Base-by-base conservation (phyloP, 2,888 invertebrate species). In the Cosmia pyralina region DNA sequence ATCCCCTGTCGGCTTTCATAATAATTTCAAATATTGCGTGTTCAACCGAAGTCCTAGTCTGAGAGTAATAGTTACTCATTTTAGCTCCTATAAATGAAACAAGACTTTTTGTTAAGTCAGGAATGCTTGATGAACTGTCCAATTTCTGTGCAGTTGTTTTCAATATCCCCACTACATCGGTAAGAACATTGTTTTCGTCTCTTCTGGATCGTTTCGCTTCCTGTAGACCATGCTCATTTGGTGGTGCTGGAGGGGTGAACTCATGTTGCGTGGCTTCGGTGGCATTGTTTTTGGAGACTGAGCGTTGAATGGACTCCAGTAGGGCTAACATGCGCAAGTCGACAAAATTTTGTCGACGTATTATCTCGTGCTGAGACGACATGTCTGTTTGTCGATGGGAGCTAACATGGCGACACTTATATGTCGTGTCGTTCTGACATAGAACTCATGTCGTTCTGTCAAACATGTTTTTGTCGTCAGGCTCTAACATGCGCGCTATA, bases 131-230 rank as follows among this genome's bases (percentile, higher is more conserved):
- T 77, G 70, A 71, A 74, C 63, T 79, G 62, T 67, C 67, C 67
- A 75, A 75, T 67, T 75, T 75, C 66, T 75, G 66, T 57, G 70
- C 71, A 50, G 75, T 71, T 67, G 70, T 75, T 75, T 75, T 62
- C 62, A 75, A 52, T 79, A 79, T 75, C 44, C 75, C 75, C 72
- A 79, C 55, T 67, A 67, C 67, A 67, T 67, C 67, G 67, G 48
- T 68, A 68, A 68, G 58, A 68, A 58, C 74, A 72, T 62, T 68
- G 62, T 73, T 73, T 57, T 69, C 74, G 57, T 74, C 74, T 50
- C 69, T 74, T 69, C 69, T 74, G 74, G 65, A 57, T 74, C 59
- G 74, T 69, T 74, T 74, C 46, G 74, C 74, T 63, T 59, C 50
- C 74, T 69, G 44, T 69, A 59, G 69, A 69, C 57, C 59, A 69